phyloP scores from a whole-genome alignment of 2,113 vertebrate genomes.

The Lipophrys pholis region DNA sequence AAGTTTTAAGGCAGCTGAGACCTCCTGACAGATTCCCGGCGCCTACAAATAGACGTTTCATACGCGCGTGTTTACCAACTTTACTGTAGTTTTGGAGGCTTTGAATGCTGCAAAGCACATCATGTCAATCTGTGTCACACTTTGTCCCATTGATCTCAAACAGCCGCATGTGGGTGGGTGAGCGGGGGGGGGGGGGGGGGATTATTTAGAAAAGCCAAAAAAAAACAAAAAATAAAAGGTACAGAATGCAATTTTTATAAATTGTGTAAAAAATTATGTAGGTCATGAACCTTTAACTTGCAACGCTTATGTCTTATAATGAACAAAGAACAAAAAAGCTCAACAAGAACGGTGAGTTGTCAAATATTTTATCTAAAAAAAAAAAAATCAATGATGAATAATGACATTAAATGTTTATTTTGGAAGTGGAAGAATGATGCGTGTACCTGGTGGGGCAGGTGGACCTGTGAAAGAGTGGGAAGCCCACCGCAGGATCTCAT shows the following conservation, averaged over 20 bases:
- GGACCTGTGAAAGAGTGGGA: constrained; percentile 52
- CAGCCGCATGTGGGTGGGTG: constrained; percentile 69
- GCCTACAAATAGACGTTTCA: constrained; percentile 82
- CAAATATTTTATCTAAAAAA: too few species aligned
- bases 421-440: constrained; percentile 23
- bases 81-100: constrained; percentile 74
- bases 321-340: constrained; percentile 26
- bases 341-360: constrained; percentile 26
- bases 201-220: too few species aligned
- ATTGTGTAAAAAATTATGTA: constrained; percentile 63
- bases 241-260: constrained; percentile 19
- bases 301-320: constrained; percentile 38
- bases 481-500: constrained; percentile 74
- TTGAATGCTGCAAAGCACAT: constrained; percentile 78
- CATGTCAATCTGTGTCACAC: constrained; percentile 78
- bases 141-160: constrained; percentile 69
- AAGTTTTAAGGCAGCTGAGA: constrained; percentile 81
- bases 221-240: constrained; percentile 47
- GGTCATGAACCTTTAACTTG: constrained; percentile 68
- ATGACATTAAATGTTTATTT: not conserved
- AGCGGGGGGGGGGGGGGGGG: constrained; percentile 21
- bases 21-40: constrained; percentile 80
- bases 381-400: constrained; percentile 15
- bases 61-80: constrained; percentile 80
- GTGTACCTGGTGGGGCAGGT: constrained; percentile 14